Percentiles rank a stretch among this genome's conserved stretches.
phyloP scores from a whole-genome alignment of 2,797 vertebrate genomes.

The Hydrophis major region DNA sequence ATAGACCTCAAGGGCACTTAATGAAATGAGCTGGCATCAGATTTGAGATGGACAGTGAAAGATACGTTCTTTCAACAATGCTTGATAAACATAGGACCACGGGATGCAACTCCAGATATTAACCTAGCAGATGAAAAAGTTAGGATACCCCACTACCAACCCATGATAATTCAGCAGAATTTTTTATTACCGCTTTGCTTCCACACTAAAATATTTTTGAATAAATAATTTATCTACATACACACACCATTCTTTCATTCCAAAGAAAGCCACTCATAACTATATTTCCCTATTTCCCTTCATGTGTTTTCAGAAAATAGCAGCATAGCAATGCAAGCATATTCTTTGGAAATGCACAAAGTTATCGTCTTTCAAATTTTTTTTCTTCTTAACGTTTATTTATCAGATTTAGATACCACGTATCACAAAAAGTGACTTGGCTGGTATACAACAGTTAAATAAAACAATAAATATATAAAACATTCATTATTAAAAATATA shows the following conservation, averaged over 20 bases:
- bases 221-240: not conserved
- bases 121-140: not conserved
- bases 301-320: not conserved
- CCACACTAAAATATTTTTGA: not conserved
- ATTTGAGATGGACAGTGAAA: not conserved
- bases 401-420: not conserved
- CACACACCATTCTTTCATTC: not conserved
- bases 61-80: not conserved
- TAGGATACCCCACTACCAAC: not conserved
- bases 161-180: not conserved
- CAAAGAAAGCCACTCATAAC: not conserved
- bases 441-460: not conserved
- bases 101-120: not conserved
- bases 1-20: not conserved
- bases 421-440: not conserved
- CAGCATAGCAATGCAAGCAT: not conserved
- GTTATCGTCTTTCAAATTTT: not conserved
- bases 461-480: not conserved
- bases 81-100: not conserved
- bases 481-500: not conserved
- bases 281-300: not conserved
- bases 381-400: not conserved
- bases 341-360: not conserved
- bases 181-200: not conserved
- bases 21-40: not conserved